phyloP scores from a whole-genome alignment of 2,797 vertebrate species.

The Pseudopleuronectes americanus region DNA sequence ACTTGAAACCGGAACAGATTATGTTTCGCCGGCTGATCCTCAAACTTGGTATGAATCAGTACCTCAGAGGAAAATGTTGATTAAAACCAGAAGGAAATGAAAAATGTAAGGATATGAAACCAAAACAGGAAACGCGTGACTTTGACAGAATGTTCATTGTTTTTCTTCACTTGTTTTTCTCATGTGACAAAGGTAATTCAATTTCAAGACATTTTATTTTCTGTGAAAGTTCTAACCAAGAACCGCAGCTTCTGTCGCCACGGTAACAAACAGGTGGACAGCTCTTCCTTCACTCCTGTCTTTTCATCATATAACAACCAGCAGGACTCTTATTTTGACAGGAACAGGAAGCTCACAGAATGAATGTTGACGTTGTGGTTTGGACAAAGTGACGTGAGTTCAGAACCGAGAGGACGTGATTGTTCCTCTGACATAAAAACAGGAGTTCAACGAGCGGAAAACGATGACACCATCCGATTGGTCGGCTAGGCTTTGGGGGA shows the following conservation, averaged over 20 bases:
- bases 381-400: neutral
- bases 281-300: no score
- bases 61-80: no score
- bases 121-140: neutral
- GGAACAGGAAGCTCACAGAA: neutral
- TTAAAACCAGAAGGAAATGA: neutral
- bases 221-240: neutral
- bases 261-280: neutral
- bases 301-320: no score
- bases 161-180: neutral
- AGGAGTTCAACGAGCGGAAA: no score
- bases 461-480: conserved; percentile 20
- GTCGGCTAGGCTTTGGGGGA: conserved; percentile 45
- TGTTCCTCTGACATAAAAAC: no score
- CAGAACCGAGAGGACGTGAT: no score
- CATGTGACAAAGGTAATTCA: neutral
- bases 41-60: no score
- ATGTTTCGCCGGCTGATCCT: no score
- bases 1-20: no score
- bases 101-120: neutral
- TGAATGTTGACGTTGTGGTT: no score
- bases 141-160: conserved; percentile 7
- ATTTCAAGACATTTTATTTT: neutral
- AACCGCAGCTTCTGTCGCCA: neutral
- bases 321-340: neutral